Evolutionary conservation across 2,888 invertebrate genomes (phyloP), one percentile per base, ranked within the genome.

Genomic region (Agrochola litura): DNA sequence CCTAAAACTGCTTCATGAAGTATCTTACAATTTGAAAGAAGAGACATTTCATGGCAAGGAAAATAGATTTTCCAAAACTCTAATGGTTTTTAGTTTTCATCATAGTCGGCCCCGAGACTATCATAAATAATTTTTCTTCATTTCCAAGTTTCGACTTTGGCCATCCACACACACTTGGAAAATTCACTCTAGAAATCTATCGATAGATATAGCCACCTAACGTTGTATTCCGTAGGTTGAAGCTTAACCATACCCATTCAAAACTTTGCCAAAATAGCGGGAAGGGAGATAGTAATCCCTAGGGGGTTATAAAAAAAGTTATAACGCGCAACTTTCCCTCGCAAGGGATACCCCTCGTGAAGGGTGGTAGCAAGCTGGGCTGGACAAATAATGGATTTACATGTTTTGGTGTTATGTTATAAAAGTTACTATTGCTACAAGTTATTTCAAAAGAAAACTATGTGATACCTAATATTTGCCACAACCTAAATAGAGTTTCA

Each of bases 241-340:
- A 43, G 30, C 58, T 43, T 0, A 16, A 9, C 6, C 37, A 66
- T 14, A 6, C 25, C 43, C 43, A 41, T 58, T 49, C 22, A 19
- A 63, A 74, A 49, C 30, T 19, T 60, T 63, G n/a, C 30, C 46
- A 73, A 41, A 79, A 74, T 74, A 67, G 19, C 22, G 14, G 25
- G 25, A 37, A 56, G 65, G 60, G 77, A 16, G 75, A 54, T 14
- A 61, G n/a, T 60, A 61, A 77, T 65, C 54, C 41, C 49, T 49
- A 64, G 41, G 67, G 81, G 41, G 10, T 14, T 37, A 56, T 22
- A 52, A 43, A 56, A 37, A 12, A 60, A 16, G 49, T 49, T 64
- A 65, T n/a, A 60, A n/a, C 37, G 25, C 37, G 25, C n/a, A 60
- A 60, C 30, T 63, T 70, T 58, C 78, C 70, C 78, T 71, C 19